These are phyloP conservation scores for Pristiophorus japonicus DNA, from an alignment of 2,113 vertebrate species.

Conservation along the genomic window DNA sequence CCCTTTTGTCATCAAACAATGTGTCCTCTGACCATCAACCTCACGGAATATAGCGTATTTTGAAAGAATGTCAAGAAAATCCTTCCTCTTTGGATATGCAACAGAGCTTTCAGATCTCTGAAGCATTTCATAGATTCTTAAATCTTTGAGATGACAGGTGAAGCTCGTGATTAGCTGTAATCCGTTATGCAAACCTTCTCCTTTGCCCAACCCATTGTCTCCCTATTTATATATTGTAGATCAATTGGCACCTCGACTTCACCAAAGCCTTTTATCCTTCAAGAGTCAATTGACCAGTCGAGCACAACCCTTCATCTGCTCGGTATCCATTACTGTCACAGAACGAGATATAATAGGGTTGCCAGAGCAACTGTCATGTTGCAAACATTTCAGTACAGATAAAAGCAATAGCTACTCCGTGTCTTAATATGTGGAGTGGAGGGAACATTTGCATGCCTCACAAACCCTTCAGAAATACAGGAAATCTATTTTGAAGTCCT, in stretches of 20 bases:
- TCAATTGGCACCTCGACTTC: neutral
- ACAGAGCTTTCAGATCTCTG: neutral
- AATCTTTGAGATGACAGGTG: neutral
- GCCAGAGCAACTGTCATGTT: neutral
- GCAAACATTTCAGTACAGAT: neutral
- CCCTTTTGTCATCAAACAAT: neutral
- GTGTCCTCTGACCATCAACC: neutral
- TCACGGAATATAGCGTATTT: neutral
- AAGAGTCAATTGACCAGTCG: neutral
- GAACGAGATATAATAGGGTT: neutral
- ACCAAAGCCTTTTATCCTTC: neutral
- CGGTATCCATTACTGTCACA: neutral
- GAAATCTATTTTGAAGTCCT: slow-evolving; percentile 8
- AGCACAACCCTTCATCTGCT: neutral
- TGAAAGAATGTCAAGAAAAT: slow-evolving; percentile 1
- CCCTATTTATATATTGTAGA: neutral
- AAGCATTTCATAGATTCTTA: neutral
- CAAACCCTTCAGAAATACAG: neutral
- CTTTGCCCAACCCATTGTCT: neutral
- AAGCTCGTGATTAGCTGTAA: neutral
- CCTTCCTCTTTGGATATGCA: neutral
- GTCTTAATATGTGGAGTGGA: neutral
- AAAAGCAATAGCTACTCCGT: neutral
- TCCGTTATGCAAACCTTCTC: neutral
- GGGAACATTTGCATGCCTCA: slow-evolving; percentile 16